phyloP scores from a whole-genome alignment of 2,113 vertebrate species.

The Zosterops japonicus region DNA sequence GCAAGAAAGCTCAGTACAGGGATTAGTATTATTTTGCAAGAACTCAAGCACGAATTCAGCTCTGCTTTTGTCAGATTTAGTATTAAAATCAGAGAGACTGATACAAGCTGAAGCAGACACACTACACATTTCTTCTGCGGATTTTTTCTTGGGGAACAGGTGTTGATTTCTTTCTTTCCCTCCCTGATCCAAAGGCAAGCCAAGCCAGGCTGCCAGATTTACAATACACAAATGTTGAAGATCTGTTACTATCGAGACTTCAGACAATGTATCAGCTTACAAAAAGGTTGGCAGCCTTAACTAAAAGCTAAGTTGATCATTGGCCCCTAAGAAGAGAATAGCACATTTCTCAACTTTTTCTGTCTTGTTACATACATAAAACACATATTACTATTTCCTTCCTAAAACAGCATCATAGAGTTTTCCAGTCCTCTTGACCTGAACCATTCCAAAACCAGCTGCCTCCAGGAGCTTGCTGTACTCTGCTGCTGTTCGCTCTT shows the following conservation, averaged over 20 bases:
- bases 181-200: not conserved
- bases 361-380: not conserved
- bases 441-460: slow-evolving; percentile 77
- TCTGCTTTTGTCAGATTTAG: not conserved
- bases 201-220: not conserved
- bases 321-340: not conserved
- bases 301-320: not conserved
- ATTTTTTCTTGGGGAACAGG: not conserved
- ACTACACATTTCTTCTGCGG: not conserved
- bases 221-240: not conserved
- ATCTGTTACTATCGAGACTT: not conserved
- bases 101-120: not conserved
- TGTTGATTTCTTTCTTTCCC: not conserved
- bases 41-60: not conserved
- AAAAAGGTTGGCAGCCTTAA: not conserved
- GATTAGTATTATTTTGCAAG: not conserved
- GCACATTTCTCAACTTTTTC: not conserved
- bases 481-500: slow-evolving; percentile 77
- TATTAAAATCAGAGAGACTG: not conserved
- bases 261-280: not conserved
- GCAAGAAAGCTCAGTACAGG: not conserved
- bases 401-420: slow-evolving; percentile 82
- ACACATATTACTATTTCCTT: slow-evolving; percentile 49
- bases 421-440: slow-evolving; percentile 76
- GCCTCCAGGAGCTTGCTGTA: slow-evolving; percentile 74